Conservation (phyloP, 2,888 invertebrate genomes). For the Suillia variegata region DNA sequence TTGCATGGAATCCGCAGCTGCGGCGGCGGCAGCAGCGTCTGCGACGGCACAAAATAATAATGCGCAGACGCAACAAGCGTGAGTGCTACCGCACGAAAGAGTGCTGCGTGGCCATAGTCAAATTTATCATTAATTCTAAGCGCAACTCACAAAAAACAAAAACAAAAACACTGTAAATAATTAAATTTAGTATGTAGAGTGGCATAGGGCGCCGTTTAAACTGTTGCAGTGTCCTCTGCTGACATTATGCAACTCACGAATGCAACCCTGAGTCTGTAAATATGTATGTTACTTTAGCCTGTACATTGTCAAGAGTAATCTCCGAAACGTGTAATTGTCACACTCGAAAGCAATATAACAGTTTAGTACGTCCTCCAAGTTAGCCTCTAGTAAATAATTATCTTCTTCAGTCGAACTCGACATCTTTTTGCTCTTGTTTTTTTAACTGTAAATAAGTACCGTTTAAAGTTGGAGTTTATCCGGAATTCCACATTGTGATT, state of each 20-base stretch:
- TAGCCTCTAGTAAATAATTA: not conserved
- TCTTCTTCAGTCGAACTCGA: not conserved
- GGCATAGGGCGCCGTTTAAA: too few species aligned
- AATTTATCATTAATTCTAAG: not conserved
- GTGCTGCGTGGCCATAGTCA: not conserved
- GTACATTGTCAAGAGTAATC: too few species aligned
- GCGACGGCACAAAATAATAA: not conserved
- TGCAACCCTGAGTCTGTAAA: not conserved
- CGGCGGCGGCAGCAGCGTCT: not conserved
- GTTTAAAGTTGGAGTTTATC: too few species aligned
- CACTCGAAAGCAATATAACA: slow-evolving; percentile 16
- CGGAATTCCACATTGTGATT: not conserved
- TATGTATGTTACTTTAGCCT: too few species aligned
- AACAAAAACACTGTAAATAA: slow-evolving; percentile 1
- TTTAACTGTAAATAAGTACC: too few species aligned
- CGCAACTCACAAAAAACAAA: too few species aligned
- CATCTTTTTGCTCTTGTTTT: not conserved
- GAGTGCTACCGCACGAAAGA: not conserved
- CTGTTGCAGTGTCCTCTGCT: too few species aligned
- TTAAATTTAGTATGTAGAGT: too few species aligned
- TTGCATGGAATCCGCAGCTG: too few species aligned
- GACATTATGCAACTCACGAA: not conserved
- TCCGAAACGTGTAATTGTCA: slow-evolving; percentile 19
- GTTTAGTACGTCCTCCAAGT: slow-evolving; percentile 9
- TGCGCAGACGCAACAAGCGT: slow-evolving; percentile 22